Percentiles rank a stretch among this genome's conserved stretches.
These are phyloP conservation scores for Mastomys coucha DNA, from an alignment of 2,113 vertebrate genomes.

Conservation along the genomic window DNA sequence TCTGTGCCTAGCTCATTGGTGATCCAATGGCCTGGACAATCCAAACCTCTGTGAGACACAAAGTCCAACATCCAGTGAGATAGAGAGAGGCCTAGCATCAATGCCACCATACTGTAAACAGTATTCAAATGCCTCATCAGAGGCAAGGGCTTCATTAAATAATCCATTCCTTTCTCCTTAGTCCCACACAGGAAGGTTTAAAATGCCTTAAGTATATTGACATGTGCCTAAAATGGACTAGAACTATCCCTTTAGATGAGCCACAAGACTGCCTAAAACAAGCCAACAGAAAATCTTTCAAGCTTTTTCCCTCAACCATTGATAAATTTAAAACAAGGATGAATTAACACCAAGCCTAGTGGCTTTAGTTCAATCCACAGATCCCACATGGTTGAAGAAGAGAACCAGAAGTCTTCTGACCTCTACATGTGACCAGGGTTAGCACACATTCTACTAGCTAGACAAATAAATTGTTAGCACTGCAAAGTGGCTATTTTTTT, in stretches of 20 bases:
- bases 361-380: neutral
- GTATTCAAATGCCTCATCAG: neutral
- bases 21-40: neutral
- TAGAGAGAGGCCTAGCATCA: neutral
- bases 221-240: neutral
- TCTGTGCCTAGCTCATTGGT: neutral
- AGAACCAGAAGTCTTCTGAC: neutral
- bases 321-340: constrained; percentile 8
- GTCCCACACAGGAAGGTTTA: neutral
- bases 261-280: neutral
- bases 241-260: neutral
- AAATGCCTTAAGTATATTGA: constrained; percentile 8
- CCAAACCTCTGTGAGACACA: neutral
- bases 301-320: constrained; percentile 1
- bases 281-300: constrained; percentile 7
- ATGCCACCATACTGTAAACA: neutral
- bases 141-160: neutral
- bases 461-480: neutral
- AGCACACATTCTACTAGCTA: neutral
- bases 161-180: neutral
- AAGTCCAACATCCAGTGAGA: neutral
- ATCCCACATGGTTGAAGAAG: neutral
- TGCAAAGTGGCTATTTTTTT: neutral
- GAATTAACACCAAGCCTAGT: neutral
- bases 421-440: neutral